Percentiles rank a stretch among this genome's conserved stretches.
These are phyloP conservation scores for Pseudanteris insignis DNA, from an alignment of 2,888 invertebrate genomes.

Conservation along the genomic window DNA sequence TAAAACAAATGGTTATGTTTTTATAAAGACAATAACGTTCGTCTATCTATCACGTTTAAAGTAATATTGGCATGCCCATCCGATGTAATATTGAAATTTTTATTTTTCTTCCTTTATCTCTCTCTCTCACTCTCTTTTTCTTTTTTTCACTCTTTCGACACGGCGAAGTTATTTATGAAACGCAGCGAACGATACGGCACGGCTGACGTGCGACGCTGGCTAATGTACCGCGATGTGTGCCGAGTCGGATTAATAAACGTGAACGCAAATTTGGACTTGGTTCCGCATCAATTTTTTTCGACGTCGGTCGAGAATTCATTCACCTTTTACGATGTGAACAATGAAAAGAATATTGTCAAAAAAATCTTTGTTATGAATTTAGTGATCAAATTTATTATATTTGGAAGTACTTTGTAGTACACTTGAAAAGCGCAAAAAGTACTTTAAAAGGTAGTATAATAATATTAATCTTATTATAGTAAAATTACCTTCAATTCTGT, in stretches of 20 bases:
- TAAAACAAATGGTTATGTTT: slow-evolving; percentile 64
- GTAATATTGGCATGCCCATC: slow-evolving; percentile 63
- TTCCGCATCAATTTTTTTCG: slow-evolving; percentile 9
- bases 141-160: slow-evolving; percentile 52
- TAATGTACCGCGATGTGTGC: slow-evolving; percentile 55
- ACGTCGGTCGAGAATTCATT: too few relatives aligned
- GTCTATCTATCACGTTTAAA: slow-evolving; percentile 64
- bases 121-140: not conserved
- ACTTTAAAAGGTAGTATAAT: too few relatives aligned
- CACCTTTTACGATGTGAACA: too few relatives aligned
- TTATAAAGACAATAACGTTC: slow-evolving; percentile 65
- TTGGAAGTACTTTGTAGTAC: too few relatives aligned
- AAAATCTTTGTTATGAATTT: too few relatives aligned
- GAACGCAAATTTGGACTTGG: slow-evolving; percentile 9
- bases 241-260: slow-evolving; percentile 38
- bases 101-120: slow-evolving; percentile 48
- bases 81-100: slow-evolving; percentile 65
- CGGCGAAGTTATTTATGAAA: slow-evolving; percentile 65
- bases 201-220: slow-evolving; percentile 51
- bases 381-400: too few relatives aligned
- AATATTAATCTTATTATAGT: too few relatives aligned
- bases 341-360: too few relatives aligned
- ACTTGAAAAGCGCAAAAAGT: too few relatives aligned
- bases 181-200: slow-evolving; percentile 57
- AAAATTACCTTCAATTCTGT: too few relatives aligned